These are phyloP conservation scores for Pseudomyrmex pallidus DNA, from an alignment of 1,140 invertebrate species.

Conservation along the genomic window DNA sequence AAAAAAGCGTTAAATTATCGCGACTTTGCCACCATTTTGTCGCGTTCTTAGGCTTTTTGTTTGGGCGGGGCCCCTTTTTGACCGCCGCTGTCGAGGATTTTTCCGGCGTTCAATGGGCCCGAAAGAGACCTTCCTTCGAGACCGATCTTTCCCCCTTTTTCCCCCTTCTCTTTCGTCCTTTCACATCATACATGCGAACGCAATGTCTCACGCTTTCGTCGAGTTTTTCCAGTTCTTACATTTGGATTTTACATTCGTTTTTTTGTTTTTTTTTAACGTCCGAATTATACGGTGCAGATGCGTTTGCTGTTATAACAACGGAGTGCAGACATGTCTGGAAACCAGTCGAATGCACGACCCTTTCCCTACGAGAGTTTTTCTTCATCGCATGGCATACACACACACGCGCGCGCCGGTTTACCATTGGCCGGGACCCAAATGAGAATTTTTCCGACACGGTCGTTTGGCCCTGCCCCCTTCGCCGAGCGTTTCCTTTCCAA, in stretches of 20 bases:
- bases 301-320: not conserved
- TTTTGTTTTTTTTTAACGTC: not conserved
- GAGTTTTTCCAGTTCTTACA: not conserved
- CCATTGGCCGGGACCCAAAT: constrained; percentile 60
- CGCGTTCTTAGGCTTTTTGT: constrained; percentile 27
- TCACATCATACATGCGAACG: not conserved
- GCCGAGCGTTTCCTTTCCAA: constrained; percentile 43
- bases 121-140: not conserved
- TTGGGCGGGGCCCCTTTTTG: constrained; percentile 44
- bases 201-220: not conserved
- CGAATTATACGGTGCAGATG: constrained; percentile 55
- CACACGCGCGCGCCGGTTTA: constrained; percentile 40
- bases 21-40: constrained; percentile 8
- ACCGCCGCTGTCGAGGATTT: constrained; percentile 5
- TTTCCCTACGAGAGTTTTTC: constrained; percentile 69
- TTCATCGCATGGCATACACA: constrained; percentile 12
- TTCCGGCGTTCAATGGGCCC: constrained; percentile 19
- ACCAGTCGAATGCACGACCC: constrained; percentile 58
- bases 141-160: not conserved
- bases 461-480: constrained; percentile 50
- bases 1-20: not conserved
- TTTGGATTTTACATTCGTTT: constrained; percentile 13
- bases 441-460: constrained; percentile 67
- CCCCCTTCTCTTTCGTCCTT: too few relatives aligned
- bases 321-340: constrained; percentile 22